Percentiles rank a stretch among this genome's conserved stretches.
Evolutionary conservation across 1,140 invertebrate species (phyloP).

Genomic region (Cotesia vestalis): DNA sequence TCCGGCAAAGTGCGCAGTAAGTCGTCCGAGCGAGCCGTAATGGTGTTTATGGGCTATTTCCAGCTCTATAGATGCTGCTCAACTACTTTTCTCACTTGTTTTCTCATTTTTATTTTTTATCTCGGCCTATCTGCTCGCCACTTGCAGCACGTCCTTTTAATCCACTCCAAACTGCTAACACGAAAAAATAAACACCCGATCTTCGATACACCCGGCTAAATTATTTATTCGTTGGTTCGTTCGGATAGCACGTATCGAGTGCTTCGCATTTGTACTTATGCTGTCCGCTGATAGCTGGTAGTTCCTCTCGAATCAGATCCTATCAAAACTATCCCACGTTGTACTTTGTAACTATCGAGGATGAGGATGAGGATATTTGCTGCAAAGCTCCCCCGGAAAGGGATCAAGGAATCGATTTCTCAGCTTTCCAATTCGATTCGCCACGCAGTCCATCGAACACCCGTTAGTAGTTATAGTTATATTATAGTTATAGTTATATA

Average conservation of each 20-base stretch:
- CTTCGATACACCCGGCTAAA: too few species aligned
- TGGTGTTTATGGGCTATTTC: constrained; percentile 62
- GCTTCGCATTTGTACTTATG: too few species aligned
- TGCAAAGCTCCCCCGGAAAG: neutral
- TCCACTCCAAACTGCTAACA: too few species aligned
- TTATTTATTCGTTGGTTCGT: too few species aligned
- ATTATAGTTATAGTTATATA: too few species aligned
- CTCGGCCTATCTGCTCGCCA: neutral
- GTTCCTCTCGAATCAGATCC: too few species aligned
- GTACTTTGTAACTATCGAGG: too few species aligned
- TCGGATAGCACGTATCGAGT: too few species aligned
- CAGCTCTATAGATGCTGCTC: constrained; percentile 40
- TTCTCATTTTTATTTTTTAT: neutral
- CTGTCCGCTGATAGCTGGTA: too few species aligned
- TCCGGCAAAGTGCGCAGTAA: constrained; percentile 59
- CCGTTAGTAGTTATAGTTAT: neutral
- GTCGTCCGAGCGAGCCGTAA: constrained; percentile 54
- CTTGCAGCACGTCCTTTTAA: neutral
- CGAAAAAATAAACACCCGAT: too few species aligned
- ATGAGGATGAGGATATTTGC: too few species aligned
- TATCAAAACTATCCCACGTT: too few species aligned
- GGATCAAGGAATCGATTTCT: constrained; percentile 30
- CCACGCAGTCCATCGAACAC: constrained; percentile 32
- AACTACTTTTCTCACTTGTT: constrained; percentile 21
- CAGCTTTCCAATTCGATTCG: neutral